Evolutionary conservation across 2,797 vertebrate species (phyloP).

Genomic region (Danionella dracula): DNA sequence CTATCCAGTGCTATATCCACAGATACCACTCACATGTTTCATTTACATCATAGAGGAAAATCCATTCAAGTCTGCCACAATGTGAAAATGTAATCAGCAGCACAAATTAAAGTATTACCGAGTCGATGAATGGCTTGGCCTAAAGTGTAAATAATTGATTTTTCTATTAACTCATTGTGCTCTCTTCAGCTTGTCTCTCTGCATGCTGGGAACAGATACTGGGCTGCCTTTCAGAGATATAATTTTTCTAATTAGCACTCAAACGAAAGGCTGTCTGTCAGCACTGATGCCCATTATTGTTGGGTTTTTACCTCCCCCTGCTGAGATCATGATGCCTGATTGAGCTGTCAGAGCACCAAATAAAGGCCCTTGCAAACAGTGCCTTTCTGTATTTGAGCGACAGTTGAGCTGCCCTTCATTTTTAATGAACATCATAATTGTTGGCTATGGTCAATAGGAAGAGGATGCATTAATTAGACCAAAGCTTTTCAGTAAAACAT

Average conservation of each 20-base stretch:
- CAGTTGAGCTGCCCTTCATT: constrained; percentile 30
- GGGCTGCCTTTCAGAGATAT: constrained; percentile 30
- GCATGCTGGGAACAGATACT: constrained; percentile 27
- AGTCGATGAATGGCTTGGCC: constrained; percentile 13
- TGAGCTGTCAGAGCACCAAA: constrained; percentile 31
- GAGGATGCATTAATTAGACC: not conserved
- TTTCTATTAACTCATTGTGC: constrained; percentile 30
- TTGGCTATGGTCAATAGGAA: not conserved
- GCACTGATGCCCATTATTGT: constrained; percentile 14
- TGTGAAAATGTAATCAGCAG: constrained; percentile 19
- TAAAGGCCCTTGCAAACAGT: constrained; percentile 24
- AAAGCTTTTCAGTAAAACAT: not conserved
- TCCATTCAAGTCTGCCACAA: not conserved
- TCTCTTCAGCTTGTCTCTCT: constrained; percentile 23
- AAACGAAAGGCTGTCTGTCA: constrained; percentile 15
- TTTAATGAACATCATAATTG: constrained; percentile 37
- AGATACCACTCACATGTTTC: not conserved
- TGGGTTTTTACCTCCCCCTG: not conserved
- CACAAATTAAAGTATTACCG: constrained; percentile 26
- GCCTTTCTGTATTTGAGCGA: constrained; percentile 31
- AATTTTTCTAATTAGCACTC: constrained; percentile 41
- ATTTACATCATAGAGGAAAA: not conserved
- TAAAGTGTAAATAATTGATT: constrained; percentile 37
- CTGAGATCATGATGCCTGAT: constrained; percentile 15
- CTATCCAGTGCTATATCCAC: too few species aligned